Evolutionary conservation across 2,888 invertebrate genomes (phyloP).

Genomic region (Scaptomyza parva): DNA sequence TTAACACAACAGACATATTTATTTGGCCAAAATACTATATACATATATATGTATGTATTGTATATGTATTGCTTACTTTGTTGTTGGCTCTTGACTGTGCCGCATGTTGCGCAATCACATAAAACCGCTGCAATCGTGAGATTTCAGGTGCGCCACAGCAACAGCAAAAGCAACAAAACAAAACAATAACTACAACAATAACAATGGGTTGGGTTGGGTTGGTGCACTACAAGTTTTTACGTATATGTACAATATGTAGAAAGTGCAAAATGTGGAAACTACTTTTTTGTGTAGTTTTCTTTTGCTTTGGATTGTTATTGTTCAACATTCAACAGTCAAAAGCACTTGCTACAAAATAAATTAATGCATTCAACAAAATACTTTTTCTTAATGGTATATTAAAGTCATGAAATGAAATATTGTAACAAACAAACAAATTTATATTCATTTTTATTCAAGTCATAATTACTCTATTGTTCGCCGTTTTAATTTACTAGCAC

Average conservation of each 20-base stretch:
- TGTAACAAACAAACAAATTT: neutral
- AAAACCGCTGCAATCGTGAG: conserved; percentile 62
- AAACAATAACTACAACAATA: conserved; percentile 3
- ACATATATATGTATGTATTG: conserved; percentile 12
- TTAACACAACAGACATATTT: conserved; percentile 20
- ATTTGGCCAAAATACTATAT: conserved; percentile 14
- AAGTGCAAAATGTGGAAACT: conserved; percentile 38
- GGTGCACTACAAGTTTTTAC: conserved; percentile 40
- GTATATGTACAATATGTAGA: conserved; percentile 11
- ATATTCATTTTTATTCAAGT: neutral
- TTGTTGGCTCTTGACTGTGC: conserved; percentile 32
- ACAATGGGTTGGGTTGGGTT: no score
- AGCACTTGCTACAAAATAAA: conserved; percentile 7
- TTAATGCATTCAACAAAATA: neutral
- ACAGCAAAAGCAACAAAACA: conserved; percentile 4
- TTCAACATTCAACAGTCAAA: conserved; percentile 1
- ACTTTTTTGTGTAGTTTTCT: conserved; percentile 10
- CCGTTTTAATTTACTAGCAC: conserved; percentile 16
- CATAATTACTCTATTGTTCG: conserved; percentile 11
- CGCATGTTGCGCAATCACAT: conserved; percentile 50
- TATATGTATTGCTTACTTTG: conserved; percentile 20
- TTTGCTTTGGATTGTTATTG: conserved; percentile 34
- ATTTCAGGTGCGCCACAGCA: conserved; percentile 67
- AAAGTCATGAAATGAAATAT: neutral
- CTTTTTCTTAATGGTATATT: neutral